Conservation (phyloP, 2,797 vertebrate species). For the Propithecus perrieri region DNA sequence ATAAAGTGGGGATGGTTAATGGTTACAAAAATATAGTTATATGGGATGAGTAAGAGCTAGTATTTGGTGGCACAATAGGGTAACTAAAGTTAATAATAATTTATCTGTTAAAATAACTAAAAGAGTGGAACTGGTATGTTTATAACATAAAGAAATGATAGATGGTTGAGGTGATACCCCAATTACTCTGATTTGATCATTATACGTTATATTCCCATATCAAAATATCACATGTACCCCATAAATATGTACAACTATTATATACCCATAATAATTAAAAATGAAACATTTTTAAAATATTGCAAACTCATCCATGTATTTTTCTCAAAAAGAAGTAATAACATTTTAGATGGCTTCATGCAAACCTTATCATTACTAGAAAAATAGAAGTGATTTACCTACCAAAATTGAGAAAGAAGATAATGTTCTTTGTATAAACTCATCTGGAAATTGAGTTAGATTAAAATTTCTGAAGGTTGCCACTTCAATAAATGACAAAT, state of each 20-base stretch:
- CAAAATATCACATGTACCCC: neutral
- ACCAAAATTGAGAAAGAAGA: neutral
- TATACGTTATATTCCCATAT: neutral
- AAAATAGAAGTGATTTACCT: slow-evolving; percentile 8
- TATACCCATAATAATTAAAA: too few species aligned
- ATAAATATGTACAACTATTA: too few species aligned
- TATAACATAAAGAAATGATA: neutral
- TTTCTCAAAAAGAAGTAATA: slow-evolving; percentile 27
- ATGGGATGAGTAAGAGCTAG: too few species aligned
- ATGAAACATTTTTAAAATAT: neutral
- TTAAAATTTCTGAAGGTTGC: neutral
- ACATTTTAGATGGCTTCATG: neutral
- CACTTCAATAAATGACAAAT: slow-evolving; percentile 48
- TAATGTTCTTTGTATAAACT: neutral
- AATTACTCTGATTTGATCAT: neutral
- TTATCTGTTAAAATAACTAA: neutral
- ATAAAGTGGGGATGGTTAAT: too few species aligned
- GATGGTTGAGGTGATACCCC: neutral
- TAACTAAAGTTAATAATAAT: neutral
- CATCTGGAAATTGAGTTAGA: neutral
- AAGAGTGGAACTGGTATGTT: neutral
- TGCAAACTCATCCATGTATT: neutral
- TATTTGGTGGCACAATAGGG: too few species aligned
- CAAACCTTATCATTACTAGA: neutral
- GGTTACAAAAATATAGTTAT: too few species aligned